phyloP scores from a whole-genome alignment of 1,140 invertebrate genomes.

The Calephelis virginiensis region DNA sequence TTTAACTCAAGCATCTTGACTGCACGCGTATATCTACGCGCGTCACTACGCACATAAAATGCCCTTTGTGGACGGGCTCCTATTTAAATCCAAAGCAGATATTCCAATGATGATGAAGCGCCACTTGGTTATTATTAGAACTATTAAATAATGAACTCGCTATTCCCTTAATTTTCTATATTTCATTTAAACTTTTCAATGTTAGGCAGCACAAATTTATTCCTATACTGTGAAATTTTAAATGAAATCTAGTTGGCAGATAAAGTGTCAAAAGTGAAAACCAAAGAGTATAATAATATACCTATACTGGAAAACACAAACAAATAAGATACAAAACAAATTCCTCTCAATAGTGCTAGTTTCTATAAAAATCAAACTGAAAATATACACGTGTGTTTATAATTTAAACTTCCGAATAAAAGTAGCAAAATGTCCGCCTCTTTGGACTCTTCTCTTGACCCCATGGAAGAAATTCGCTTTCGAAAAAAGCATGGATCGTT shows the following conservation, averaged over 20 bases:
- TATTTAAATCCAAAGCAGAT: no score
- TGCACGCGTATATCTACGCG: no score
- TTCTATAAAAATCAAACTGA: neutral
- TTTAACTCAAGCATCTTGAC: no score
- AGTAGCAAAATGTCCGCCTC: conserved; percentile 56
- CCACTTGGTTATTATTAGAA: no score
- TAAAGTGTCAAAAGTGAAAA: neutral
- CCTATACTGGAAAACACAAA: neutral
- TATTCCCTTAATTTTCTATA: no score
- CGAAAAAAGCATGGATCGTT: conserved; percentile 75
- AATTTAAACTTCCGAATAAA: neutral
- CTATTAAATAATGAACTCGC: no score
- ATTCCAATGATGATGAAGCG: no score
- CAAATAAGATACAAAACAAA: neutral
- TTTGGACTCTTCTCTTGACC: conserved; percentile 75
- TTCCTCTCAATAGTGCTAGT: no score
- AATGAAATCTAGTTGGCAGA: neutral
- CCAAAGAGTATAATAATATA: no score
- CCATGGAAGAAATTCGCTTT: conserved; percentile 79
- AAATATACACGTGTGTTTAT: neutral
- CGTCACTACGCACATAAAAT: no score
- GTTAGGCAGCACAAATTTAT: neutral
- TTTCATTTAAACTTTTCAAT: no score
- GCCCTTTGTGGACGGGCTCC: no score
- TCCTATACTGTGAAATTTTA: neutral